Evolutionary conservation across 2,113 vertebrate genomes (phyloP).

Genomic region (Serilophus lunatus): DNA sequence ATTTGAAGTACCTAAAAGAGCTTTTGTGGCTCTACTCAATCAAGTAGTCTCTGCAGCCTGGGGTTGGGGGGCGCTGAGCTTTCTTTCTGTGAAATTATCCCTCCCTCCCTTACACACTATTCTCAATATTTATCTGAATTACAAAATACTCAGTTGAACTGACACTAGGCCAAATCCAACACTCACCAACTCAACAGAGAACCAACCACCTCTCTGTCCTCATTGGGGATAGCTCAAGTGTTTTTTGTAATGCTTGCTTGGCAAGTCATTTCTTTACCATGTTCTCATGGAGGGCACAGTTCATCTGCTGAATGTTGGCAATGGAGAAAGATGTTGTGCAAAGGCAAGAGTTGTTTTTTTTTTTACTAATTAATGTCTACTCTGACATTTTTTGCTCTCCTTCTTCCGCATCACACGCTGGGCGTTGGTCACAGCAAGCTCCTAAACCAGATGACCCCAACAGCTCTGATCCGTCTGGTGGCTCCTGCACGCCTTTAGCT

Average conservation of each 20-base stretch:
- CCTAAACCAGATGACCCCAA: neutral
- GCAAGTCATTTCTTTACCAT: neutral
- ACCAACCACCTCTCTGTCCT: neutral
- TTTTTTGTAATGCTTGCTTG: neutral
- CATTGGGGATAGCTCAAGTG: neutral
- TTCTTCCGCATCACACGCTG: neutral
- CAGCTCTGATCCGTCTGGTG: neutral
- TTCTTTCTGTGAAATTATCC: neutral
- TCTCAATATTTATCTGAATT: neutral
- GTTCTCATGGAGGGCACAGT: neutral
- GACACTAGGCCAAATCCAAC: neutral
- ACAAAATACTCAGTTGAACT: neutral
- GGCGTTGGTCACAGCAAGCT: neutral
- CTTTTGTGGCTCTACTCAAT: neutral
- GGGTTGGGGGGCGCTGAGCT: neutral
- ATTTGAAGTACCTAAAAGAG: neutral
- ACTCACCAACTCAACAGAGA: neutral
- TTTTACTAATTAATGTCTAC: neutral
- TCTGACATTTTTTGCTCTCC: neutral
- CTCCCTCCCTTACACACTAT: neutral
- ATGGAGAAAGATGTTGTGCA: fast-evolving
- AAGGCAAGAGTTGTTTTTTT: neutral
- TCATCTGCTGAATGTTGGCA: fast-evolving
- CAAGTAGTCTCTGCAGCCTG: neutral
- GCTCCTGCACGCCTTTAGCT: fast-evolving